Base-by-base conservation (phyloP, 2,888 invertebrate genomes). In the Plutella xylostella region DNA sequence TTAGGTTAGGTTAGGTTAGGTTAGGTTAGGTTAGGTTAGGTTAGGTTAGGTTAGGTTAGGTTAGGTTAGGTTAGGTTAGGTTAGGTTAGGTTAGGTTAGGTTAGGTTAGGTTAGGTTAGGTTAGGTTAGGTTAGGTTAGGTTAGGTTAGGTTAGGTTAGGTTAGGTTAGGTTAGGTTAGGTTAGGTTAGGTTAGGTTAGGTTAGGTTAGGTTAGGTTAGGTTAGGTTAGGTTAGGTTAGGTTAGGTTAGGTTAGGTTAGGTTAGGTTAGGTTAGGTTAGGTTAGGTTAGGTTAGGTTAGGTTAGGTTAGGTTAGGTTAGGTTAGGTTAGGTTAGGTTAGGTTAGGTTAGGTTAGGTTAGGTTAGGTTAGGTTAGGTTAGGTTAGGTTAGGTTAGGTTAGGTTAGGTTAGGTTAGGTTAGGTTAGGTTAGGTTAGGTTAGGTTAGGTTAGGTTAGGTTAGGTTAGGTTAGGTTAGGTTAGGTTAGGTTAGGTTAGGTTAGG, bases 1-100 rank as follows among this genome's bases (percentile, higher is more conserved):
- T 43, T 34, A 43, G 43, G 43, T 43, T 43, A 43, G 43, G 43
- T 43, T 43, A 43, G 43, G 43, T 43, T 43, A 43, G 34, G 34
- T 43, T 33, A 33, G 43, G 34, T 33, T 43, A 33, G 43, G 33
- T 43, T 43, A 33, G 34, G 34, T 33, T 43, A 33, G 43, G 43
- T 43, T 43, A 43, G 33, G 34, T 43, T 33, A 43, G 30, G 30
- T 30, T 33, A 33, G 34, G 34, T 43, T 43, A 43, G 34, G 34
- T 43, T 43, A 33, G 33, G 33, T 33, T 33, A 43, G 34, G 34
- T 43, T 33, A 43, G 33, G 34, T 43, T 33, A n/a, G n/a, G n/a
- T n/a, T n/a, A n/a, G n/a, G n/a, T n/a, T n/a, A n/a, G n/a, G n/a
- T n/a, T n/a, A n/a, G n/a, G n/a, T n/a, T n/a, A n/a, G n/a, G n/a